Evolutionary conservation across 2,888 invertebrate species (phyloP).

Genomic region (Brenthis daphne): DNA sequence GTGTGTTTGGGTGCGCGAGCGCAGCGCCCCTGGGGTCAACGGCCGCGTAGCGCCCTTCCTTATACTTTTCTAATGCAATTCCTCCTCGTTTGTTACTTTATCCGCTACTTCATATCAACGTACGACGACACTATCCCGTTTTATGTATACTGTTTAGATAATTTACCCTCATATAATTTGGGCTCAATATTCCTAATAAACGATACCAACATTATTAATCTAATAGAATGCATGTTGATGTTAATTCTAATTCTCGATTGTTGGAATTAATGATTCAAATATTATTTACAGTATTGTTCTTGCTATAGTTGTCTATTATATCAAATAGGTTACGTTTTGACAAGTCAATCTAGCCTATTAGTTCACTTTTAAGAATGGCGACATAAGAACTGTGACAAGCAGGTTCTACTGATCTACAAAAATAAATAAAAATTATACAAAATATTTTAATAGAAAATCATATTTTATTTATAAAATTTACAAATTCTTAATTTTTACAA

Average conservation of each 20-base stretch:
- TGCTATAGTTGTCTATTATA: too few relatives aligned
- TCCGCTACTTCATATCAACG: constrained; percentile 11
- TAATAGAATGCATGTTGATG: too few relatives aligned
- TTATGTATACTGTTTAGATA: neutral
- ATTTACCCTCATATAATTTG: neutral
- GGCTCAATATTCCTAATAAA: too few relatives aligned
- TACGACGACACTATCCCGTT: neutral
- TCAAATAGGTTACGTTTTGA: too few relatives aligned
- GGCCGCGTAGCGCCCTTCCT: constrained; percentile 45
- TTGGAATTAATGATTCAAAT: too few relatives aligned
- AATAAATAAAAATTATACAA: constrained; percentile 19
- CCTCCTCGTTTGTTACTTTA: constrained; percentile 40
- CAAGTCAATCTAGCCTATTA: too few relatives aligned
- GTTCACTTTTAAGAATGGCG: too few relatives aligned
- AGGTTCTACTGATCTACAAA: neutral
- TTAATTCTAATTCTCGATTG: too few relatives aligned
- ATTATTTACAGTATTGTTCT: too few relatives aligned
- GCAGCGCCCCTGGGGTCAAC: constrained; percentile 39
- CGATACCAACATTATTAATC: too few relatives aligned
- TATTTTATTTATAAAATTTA: constrained; percentile 30
- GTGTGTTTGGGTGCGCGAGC: constrained; percentile 60
- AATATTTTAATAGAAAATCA: constrained; percentile 30
- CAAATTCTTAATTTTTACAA: constrained; percentile 26
- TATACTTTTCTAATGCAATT: constrained; percentile 42
- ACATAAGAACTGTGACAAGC: too few relatives aligned